Evolutionary conservation across 2,797 vertebrate species (phyloP), one percentile per base, ranked within the genome.

Genomic region (Premnoplex brunnescens): DNA sequence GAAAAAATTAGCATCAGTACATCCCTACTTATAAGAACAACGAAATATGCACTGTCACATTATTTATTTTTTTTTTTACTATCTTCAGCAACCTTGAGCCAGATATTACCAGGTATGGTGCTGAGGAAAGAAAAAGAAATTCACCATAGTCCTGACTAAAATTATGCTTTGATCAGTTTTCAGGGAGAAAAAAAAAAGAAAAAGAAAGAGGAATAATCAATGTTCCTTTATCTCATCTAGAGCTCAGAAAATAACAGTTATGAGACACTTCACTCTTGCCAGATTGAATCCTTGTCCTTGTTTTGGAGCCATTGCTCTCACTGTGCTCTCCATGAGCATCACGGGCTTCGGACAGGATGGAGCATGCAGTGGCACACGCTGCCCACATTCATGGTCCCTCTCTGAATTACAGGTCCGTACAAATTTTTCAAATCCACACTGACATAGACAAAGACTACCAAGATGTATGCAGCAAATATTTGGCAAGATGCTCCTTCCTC

Each of bases 311-410:
- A 3, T 3, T 0, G 0, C 6, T 59, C 52, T 59, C 5, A 4
- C 20, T 34, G 17, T 0, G 0, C 20, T 66, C 18, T 43, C 28
- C 1, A 4, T 20, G 19, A 36, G 11, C 28, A 56, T 28, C 48
- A 23, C 0, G 0, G 58, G 28, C 32, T 62, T n/a, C 0, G 1
- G 44, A 73, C 2, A 7, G 28, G 24, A 74, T 3, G 34, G 71
- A 73, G 4, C 1, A 0, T n/a, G 32, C 32, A 41, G 13, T 7
- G 12, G n/a, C 41, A 74, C 3, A 7, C 43, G 18, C n/a, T 88
- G 58, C 63, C 41, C 12, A 15, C 21, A 72, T 22, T 21, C 37
- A 62, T 0, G 0, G 15, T 34, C 34, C 20, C 34, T 73, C 28
- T 51, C 41, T 4, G 3, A 79, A 4, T 34, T 85, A 52, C 48